Evolutionary conservation across 2,113 vertebrate genomes (phyloP).

Genomic region (Heptranchias perlo): DNA sequence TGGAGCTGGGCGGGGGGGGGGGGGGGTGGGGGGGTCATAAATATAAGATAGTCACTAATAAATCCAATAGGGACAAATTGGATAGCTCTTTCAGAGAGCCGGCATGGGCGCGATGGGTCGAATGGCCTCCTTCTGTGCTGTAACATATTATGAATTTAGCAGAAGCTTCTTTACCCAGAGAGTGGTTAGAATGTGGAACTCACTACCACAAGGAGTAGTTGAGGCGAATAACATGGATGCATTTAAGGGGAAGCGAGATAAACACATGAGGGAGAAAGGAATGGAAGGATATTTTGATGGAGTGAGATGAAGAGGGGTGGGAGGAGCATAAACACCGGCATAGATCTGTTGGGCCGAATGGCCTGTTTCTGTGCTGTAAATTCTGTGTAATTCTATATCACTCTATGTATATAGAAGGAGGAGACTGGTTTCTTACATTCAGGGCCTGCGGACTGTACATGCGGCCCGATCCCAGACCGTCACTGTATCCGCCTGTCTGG

Average conservation of each 20-base stretch:
- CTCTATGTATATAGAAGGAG: too few species aligned
- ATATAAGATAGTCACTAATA: neutral
- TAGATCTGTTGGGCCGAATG: neutral
- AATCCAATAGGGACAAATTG: neutral
- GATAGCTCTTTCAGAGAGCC: too few species aligned
- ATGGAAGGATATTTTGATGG: neutral
- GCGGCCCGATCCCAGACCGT: constrained; percentile 94
- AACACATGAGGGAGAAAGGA: neutral
- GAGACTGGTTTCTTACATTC: constrained; percentile 77
- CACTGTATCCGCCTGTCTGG: constrained; percentile 99
- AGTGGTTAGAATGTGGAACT: neutral
- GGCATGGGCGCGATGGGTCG: too few species aligned
- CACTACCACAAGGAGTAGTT: neutral
- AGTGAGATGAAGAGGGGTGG: neutral
- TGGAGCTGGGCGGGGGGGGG: too few species aligned
- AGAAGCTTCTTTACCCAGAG: constrained; percentile 47
- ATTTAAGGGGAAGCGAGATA: too few species aligned
- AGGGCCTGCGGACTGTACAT: constrained; percentile 99
- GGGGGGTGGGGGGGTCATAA: too few species aligned
- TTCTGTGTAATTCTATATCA: neutral
- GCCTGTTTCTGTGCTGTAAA: neutral
- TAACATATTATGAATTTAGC: constrained; percentile 43
- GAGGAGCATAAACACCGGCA: neutral
- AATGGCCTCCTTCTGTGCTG: too few species aligned
- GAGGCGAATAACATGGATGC: neutral